Conservation (phyloP, 2,113 vertebrate species). For the Anser brachyrhynchus region DNA sequence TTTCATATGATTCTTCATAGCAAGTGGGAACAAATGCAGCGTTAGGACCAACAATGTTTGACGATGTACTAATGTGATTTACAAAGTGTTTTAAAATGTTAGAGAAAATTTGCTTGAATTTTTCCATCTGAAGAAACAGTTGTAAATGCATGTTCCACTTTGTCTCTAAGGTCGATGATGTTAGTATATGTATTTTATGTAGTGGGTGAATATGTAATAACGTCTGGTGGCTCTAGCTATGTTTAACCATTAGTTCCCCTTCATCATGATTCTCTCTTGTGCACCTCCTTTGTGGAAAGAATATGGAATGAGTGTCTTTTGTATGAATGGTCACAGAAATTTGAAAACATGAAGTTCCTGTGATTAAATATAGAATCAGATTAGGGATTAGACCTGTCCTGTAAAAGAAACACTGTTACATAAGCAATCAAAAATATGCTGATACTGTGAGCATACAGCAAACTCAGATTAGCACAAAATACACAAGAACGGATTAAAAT, state of each 20-base stretch:
- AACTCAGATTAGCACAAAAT: not conserved
- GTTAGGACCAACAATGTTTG: not conserved
- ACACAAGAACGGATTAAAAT: not conserved
- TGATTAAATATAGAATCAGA: not conserved
- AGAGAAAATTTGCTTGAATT: not conserved
- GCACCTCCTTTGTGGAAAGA: not conserved
- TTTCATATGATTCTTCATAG: not conserved
- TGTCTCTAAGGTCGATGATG: not conserved
- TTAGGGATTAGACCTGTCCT: not conserved
- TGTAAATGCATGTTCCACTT: not conserved
- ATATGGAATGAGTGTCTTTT: not conserved
- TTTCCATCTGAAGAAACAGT: not conserved
- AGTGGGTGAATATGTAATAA: not conserved
- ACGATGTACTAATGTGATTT: not conserved
- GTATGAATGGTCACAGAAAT: not conserved
- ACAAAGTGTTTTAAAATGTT: not conserved
- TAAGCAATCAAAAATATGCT: not conserved
- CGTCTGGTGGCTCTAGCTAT: not conserved
- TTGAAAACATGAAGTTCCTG: not conserved
- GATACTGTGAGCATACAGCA: not conserved
- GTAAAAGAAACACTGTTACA: not conserved
- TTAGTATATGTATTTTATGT: accelerated
- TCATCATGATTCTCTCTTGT: not conserved
- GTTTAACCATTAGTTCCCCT: not conserved
- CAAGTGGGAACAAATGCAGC: not conserved